These are phyloP conservation scores for Darevskia mixta DNA, from an alignment of 2,797 vertebrate genomes.

Conservation along the genomic window DNA sequence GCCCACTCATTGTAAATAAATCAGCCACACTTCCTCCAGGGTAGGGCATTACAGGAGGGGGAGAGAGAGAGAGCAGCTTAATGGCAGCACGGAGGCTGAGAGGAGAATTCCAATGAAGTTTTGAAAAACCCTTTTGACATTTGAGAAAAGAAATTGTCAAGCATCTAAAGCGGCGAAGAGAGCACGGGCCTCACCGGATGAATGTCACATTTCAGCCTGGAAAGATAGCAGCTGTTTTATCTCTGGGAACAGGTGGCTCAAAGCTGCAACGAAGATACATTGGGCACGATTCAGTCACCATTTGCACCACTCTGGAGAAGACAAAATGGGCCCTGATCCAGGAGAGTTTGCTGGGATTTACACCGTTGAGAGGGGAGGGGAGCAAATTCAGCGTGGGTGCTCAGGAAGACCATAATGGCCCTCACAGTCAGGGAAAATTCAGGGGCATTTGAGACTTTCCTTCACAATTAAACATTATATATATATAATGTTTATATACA, in stretches of 20 bases:
- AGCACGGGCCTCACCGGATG: constrained; percentile 72
- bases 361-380: constrained; percentile 10
- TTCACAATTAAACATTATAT: background rate
- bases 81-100: constrained; percentile 26
- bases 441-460: background rate
- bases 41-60: background rate
- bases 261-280: constrained; percentile 72
- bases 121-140: constrained; percentile 79
- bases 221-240: constrained; percentile 84
- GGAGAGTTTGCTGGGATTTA: background rate
- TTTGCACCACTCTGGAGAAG: constrained; percentile 1
- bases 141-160: constrained; percentile 81
- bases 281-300: constrained; percentile 50
- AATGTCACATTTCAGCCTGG: constrained; percentile 82
- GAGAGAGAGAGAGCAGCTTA: background rate
- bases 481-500: too few species aligned
- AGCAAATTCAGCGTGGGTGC: constrained; percentile 65
- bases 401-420: constrained; percentile 64
- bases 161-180: constrained; percentile 75
- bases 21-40: background rate
- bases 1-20: background rate
- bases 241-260: constrained; percentile 77
- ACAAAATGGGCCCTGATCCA: fast-evolving
- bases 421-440: background rate
- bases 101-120: constrained; percentile 69